Base-by-base conservation (phyloP, 2,888 invertebrate genomes). In the Galerucella calmariensis region DNA sequence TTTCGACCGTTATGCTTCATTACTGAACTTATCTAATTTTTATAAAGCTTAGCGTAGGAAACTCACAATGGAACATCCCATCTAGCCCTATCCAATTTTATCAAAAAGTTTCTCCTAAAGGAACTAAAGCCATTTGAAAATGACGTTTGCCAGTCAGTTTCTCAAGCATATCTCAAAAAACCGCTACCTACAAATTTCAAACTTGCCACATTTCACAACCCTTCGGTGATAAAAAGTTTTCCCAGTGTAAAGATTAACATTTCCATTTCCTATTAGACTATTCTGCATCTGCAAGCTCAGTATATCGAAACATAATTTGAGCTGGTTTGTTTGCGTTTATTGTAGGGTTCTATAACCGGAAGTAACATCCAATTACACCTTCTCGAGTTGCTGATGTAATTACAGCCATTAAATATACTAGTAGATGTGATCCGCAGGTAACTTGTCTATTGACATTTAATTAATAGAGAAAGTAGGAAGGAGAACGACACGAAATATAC, bases 311-410 rank as follows among this genome's bases (percentile, higher is more conserved):
- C 73, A 75, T 73, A 67, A 73, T 68, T 75, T 67, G 69, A 35
- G 20, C 51, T 72, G 71, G 66, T 65, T 72, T 68, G 63, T 75
- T 75, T 72, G 72, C 75, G 68, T 68, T 51, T 67, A 67, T 65
- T 58, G 41, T 46, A 41, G 68, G 63, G 63, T 46, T 65, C 46
- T 65, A 65, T 65, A 58, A 75, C 51, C 73, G 65, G 69, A 69
- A 69, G 56, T 69, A 72, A 75, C 69, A 69, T 75, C 75, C 71
- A 75, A 75, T 75, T 75, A 72, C 66, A 72, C 69, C 72, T 75
- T 65, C 66, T 61, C 69, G 61, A 69, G 69, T 61, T 59, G 65
- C 63, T 65, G 53, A 67, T 68, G 69, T 72, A 75, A 75, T 75
- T 72, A 75, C 61, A 67, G 58, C 63, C 48, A 72, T 75, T 71